Evolutionary conservation across 64 coral and sea anemone species (phyloP).

Genomic region (Acropora tenuis): DNA sequence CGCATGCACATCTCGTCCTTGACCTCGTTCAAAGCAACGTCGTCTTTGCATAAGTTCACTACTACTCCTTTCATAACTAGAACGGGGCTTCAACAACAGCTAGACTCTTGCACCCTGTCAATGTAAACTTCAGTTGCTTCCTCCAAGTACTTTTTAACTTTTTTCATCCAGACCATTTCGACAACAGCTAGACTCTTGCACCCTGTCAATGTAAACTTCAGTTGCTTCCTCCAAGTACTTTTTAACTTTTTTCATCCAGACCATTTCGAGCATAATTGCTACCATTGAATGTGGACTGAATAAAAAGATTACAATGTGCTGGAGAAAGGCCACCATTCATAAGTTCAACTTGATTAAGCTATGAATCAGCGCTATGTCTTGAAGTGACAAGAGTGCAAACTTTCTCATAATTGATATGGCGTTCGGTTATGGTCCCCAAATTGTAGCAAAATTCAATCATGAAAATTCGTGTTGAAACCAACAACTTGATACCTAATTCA

Average conservation of each 20-base stretch:
- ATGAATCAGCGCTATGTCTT: background rate
- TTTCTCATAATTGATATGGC: background rate
- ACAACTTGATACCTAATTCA: too few relatives aligned
- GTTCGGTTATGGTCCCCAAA: background rate
- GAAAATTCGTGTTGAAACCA: too few relatives aligned
- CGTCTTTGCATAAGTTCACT: conserved; percentile 17
- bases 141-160: background rate
- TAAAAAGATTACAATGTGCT: background rate
- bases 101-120: background rate
- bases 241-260: background rate
- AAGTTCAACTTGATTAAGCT: background rate
- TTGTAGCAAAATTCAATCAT: too few relatives aligned
- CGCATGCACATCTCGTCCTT: background rate
- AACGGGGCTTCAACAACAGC: conserved; percentile 11
- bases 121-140: background rate
- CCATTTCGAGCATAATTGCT: background rate
- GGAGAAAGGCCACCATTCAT: background rate
- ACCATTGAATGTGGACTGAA: background rate
- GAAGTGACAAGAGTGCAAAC: background rate
- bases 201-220: conserved; percentile 2
- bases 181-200: background rate
- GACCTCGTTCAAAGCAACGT: background rate
- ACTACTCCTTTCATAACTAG: background rate
- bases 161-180: background rate
- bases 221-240: background rate